Percentiles rank a stretch among this genome's conserved stretches.
These are phyloP conservation scores for Pseudomyrmex flavicornis DNA, from an alignment of 1,140 invertebrate genomes.

Conservation along the genomic window DNA sequence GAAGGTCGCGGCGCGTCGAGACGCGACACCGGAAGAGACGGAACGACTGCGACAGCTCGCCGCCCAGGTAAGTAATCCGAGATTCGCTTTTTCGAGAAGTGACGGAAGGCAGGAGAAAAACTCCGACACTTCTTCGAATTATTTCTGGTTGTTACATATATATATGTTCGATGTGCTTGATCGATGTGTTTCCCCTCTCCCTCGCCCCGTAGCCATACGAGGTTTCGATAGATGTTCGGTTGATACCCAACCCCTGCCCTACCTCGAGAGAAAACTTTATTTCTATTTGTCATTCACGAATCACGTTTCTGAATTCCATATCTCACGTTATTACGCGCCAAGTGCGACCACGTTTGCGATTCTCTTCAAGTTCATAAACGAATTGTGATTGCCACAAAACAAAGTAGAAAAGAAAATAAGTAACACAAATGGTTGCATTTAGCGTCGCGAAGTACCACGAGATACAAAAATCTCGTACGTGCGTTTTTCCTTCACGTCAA, in stretches of 20 bases:
- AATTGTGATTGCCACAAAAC: too few species aligned
- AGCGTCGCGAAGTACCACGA: neutral
- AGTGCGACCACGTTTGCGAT: neutral
- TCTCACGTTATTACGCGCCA: neutral
- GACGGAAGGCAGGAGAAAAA: neutral
- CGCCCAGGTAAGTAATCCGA: slow-evolving; percentile 88
- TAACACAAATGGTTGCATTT: too few species aligned
- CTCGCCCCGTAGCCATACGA: slow-evolving; percentile 29
- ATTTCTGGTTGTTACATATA: slow-evolving; percentile 59
- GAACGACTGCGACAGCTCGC: slow-evolving; percentile 93
- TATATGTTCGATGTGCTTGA: slow-evolving; percentile 67
- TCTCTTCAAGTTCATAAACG: too few species aligned
- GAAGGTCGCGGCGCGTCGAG: slow-evolving; percentile 95
- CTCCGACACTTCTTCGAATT: neutral
- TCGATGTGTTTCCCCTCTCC: slow-evolving; percentile 40
- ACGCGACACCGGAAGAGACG: slow-evolving; percentile 92
- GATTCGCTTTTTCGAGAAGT: slow-evolving; percentile 6
- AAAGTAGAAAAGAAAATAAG: too few species aligned
- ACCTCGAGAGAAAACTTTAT: slow-evolving; percentile 17
- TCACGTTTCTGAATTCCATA: neutral
- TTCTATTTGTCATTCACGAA: slow-evolving; percentile 16
- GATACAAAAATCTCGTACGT: neutral
- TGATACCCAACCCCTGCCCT: neutral
- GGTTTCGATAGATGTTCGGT: slow-evolving; percentile 5
- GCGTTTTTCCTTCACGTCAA: slow-evolving; percentile 1